phyloP scores from a whole-genome alignment of 1,140 invertebrate species.

The Aricia agestis region DNA sequence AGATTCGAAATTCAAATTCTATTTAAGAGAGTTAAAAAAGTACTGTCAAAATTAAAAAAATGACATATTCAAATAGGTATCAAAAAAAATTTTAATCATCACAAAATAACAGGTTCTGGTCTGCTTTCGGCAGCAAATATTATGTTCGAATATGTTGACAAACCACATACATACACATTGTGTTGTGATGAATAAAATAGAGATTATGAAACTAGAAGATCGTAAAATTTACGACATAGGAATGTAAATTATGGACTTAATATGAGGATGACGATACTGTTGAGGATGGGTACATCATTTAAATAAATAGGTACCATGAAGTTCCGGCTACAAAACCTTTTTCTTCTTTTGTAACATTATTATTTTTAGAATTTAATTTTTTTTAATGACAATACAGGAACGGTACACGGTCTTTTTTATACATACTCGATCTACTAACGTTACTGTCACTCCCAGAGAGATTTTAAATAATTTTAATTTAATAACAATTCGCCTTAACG shows the following conservation, averaged over 20 bases:
- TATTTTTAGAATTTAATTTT: too few species aligned
- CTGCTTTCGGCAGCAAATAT: background rate
- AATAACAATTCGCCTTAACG: too few species aligned
- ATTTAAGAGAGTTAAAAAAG: too few species aligned
- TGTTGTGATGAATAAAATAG: constrained; percentile 6
- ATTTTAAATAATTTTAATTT: too few species aligned
- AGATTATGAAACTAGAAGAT: constrained; percentile 1
- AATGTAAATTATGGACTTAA: background rate
- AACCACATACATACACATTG: background rate
- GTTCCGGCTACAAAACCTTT: background rate
- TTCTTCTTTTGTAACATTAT: background rate
- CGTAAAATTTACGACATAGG: background rate
- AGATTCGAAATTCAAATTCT: too few species aligned
- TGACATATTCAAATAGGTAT: too few species aligned
- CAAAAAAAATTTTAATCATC: too few species aligned
- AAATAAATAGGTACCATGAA: background rate
- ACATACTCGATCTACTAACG: too few species aligned
- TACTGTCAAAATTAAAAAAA: too few species aligned
- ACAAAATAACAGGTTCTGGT: background rate
- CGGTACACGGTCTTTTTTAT: too few species aligned
- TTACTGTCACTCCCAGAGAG: too few species aligned
- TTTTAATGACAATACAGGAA: too few species aligned
- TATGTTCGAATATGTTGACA: constrained; percentile 8
- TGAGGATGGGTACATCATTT: background rate
- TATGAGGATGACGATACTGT: background rate